Evolutionary conservation across 2,888 invertebrate species (phyloP), one percentile per base, ranked within the genome.

Genomic region (Pseudeuparius sepicola): DNA sequence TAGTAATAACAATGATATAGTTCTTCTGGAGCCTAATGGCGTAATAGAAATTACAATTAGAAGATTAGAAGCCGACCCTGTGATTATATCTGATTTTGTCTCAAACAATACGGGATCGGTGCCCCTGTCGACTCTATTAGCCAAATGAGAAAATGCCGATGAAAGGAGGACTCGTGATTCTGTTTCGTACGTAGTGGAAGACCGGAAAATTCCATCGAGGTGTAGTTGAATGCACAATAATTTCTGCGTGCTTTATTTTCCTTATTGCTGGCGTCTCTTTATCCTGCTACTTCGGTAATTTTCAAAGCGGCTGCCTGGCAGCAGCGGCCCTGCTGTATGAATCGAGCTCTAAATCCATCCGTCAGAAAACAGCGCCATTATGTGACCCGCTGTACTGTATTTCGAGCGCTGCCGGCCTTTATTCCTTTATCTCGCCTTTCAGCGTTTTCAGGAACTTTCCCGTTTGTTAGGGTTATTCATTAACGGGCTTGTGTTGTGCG

Each of bases 391-490:
- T 55, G 56, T 54, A 55, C 50, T 56, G 55, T 57, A 54, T 57
- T 56, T 57, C 53, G 53, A 54, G 52, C 44, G 46, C 49, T 48
- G 45, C 31, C 45, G 46, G 57, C 57, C 56, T 60, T 61, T 59
- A 59, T 61, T 59, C 60, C 60, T 61, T 61, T 61, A 61, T 61
- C 60, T 61, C 54, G 58, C 58, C 57, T 60, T 61, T 61, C 60
- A 60, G 50, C 50, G 52, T 55, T 55, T 57, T 56, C 55, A 56
- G 55, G 49, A 55, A 54, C 53, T 55, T 55, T 55, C 56, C 54
- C 55, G 53, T 59, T 60, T 59, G 60, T 61, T 60, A 57, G 53
- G 52, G 54, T 57, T 60, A 59, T 61, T 59, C 60, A 57, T 59
- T 61, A 60, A 60, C 58, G 60, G 59, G 60, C 59, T 59, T 59